Evolutionary conservation across 2,113 vertebrate species (phyloP), one percentile per base, ranked within the genome.

Genomic region (Rhea americana): DNA sequence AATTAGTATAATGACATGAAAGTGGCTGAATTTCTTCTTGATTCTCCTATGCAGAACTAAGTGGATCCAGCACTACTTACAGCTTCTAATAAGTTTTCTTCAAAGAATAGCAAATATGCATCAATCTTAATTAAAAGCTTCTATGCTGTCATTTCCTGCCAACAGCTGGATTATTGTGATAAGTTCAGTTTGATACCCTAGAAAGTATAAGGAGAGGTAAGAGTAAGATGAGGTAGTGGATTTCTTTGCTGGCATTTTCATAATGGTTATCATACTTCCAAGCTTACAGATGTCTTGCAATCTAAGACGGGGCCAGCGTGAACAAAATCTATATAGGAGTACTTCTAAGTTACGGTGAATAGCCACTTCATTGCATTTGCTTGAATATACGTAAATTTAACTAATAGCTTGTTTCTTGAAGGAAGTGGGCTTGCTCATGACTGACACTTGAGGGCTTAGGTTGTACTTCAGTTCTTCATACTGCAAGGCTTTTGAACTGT

Each of bases 381-480:
- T 61, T 80, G 11, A 81, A 39, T 87, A 85, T 26, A 51, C 56
- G 53, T 75, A 56, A 75, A 56, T 16, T 75, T 58, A 84, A 51
- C 30, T 51, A 79, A 32, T 25, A 50, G 9, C 30, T 76, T 65
- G 19, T 82, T 96, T 86, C 81, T 85, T 66, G 62, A 65, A 79
- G 22, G 61, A 68, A 79, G 61, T 26, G 71, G 47, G 13, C 47
- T 47, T 63, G 55, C 65, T 94, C 12, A 12, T 66, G 11, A 35
- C 30, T 67, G 72, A 56, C 78, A 93, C 74, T 87, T 91, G 86
- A 90, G 89, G 83, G 26, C 19, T 81, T 77, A 82, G 92, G 71
- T 68, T 87, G 24, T 68, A 51, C 39, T 76, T 70, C 39, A 82
- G 53, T 13, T 76, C 71, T 74, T 83, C 85, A 21, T 89, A 77